Base-by-base conservation (phyloP, 1,140 invertebrate species). In the Drosophila repletoides region DNA sequence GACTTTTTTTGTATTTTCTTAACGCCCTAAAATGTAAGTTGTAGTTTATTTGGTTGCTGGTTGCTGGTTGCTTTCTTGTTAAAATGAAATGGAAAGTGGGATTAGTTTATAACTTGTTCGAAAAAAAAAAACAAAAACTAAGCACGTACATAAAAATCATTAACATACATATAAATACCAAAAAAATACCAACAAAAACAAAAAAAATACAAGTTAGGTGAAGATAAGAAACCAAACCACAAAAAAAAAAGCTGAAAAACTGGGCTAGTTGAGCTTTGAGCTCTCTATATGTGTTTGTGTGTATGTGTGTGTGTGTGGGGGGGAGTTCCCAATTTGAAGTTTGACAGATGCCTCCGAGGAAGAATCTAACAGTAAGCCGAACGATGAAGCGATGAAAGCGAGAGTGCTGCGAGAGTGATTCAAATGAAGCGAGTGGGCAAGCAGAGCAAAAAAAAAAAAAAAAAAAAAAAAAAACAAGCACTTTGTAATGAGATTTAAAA, bases 371-470 rank as follows among this genome's bases (percentile, higher is more conserved):
- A 24, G 10, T 34, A 17, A 36, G 26, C 26, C 15, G 12, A 14
- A 19, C 31, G 75, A 76, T 69, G 75, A 84, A 84, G 24, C 31
- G 75, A 76, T 69, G 75, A 84, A 84, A 84, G 81, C 81, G 76
- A 84, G 80, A 84, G 76, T 79, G 65, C 22, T 10, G 3, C 29
- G 15, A 31, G 31, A 34, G 60, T 41, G 58, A 1, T 48, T 58
- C 41, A 53, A 61, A 17, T 48, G 19, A 15, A 45, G 15, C 38
- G 21, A 46, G 34, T 41, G 56, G 36, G 9, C 31, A 26, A 29
- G 28, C 7, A 56, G 15, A 51, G 1, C 1, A 28, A 0, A 46
- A 6, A 3, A 52, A 29, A 34, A n/a, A 12, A 3, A 53, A 38
- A n/a, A 33, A 31, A 24, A 2, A 17, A 10, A 6, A 31, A 38